Conservation (phyloP, 2,113 vertebrate genomes). For the Dicentrarchus labrax region DNA sequence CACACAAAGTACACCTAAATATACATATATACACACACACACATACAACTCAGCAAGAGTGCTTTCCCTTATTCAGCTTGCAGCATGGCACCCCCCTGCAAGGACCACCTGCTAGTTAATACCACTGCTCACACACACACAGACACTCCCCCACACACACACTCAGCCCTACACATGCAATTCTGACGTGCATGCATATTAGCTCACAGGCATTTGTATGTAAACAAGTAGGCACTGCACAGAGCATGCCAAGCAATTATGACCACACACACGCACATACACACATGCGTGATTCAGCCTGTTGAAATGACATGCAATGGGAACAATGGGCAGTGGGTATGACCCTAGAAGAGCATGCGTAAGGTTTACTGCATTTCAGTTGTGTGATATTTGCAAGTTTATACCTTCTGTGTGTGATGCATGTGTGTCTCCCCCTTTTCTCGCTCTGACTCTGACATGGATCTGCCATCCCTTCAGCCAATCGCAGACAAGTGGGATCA, state of each 20-base stretch:
- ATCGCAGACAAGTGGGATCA: conserved; percentile 67
- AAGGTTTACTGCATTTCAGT: no score
- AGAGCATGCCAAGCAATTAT: conserved; percentile 26
- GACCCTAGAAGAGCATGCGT: background rate
- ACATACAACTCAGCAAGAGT: conserved; percentile 52
- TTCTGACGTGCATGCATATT: conserved; percentile 23
- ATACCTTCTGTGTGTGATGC: conserved; percentile 4
- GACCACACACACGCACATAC: conserved; percentile 25
- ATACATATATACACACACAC: conserved; percentile 12
- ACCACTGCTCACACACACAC: conserved; percentile 18
- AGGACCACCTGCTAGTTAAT: conserved; percentile 49
- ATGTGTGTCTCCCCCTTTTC: conserved; percentile 22
- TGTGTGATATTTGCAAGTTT: background rate
- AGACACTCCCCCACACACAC: background rate
- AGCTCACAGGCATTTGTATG: conserved; percentile 43
- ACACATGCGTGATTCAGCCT: conserved; percentile 7
- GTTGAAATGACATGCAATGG: conserved; percentile 14
- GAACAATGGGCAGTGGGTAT: background rate
- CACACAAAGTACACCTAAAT: background rate
- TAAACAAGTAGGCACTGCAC: conserved; percentile 22
- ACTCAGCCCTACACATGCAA: conserved; percentile 5
- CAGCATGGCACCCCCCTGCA: conserved; percentile 33
- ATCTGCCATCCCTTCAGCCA: conserved; percentile 52
- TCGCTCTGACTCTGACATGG: conserved; percentile 38
- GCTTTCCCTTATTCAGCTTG: conserved; percentile 57